Evolutionary conservation across 2,888 invertebrate species (phyloP), one percentile per base, ranked within the genome.

Genomic region (Ligdia adustata): DNA sequence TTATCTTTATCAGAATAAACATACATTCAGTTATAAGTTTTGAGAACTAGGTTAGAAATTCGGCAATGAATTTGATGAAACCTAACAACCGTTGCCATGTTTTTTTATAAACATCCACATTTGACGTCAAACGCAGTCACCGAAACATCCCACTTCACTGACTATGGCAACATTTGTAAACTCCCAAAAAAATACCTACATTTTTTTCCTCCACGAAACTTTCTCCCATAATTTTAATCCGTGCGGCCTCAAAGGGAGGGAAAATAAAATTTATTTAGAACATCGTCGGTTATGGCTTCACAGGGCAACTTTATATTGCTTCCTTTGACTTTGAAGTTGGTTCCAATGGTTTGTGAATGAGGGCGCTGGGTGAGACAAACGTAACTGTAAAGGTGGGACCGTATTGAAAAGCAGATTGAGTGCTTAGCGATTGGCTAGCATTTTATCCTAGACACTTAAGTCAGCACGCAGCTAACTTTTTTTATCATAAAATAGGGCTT

Each of bases 251-350:
- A 54, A 58, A 22, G 58, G 55, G 49, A 12, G 37, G 39, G 34
- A 50, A 54, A 51, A 52, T 47, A 52, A 51, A 53, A 44, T 50
- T 45, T 57, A 60, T 62, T 55, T 54, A 51, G 49, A 51, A 22
- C 43, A 51, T 44, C 47, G 40, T 28, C 37, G 34, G 47, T 41
- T 56, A 56, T 49, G 41, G 51, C 46, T 54, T 52, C 26, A 43
- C 37, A 37, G 32, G 46, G 22, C 47, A 50, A 49, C 27, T 58
- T 50, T 56, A 45, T 60, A 56, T 57, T 56, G 52, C 48, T 47
- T 48, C 38, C 45, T 52, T 59, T 57, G 11, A 37, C 48, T 48
- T 48, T 52, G 52, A 57, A 54, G 57, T 55, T 31, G 4, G 38
- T 41, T 39, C 42, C 44, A 47, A 50, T 52, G 56, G 51, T 15